Evolutionary conservation across 2,113 vertebrate species (phyloP), one percentile per base, ranked within the genome.

Genomic region (Eira barbara): DNA sequence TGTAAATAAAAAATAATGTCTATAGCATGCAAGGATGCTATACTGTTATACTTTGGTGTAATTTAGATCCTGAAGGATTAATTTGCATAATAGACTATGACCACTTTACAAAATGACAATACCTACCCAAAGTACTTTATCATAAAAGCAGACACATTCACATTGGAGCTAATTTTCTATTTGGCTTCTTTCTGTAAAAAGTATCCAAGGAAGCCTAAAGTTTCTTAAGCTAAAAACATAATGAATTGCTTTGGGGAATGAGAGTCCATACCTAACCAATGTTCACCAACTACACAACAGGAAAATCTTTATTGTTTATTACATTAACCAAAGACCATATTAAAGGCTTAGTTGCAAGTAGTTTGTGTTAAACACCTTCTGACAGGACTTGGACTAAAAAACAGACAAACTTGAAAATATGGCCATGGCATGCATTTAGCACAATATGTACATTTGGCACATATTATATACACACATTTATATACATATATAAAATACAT

Each of bases 121-220:
- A 11, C 34, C 88, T 96, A 57, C 52, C 52, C 42, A 63, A 85
- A 96, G 36, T 88, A 81, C 76, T 95, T 96, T 82, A 96, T 96
- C 88, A 89, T 94, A 91, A 89, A 96, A 59, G 8, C n/a, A 94
- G 93, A 95, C 90, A 91, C 31, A 69, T 87, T 91, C 96, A 97
- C 69, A 34, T 55, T 91, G 90, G 84, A 97, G 71, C 90, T 93
- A 94, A 97, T 97, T 97, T 98, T 96, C 97, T 95, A 78, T 97
- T 94, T 96, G 81, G 39, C 42, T 96, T 98, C 88, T 92, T 96
- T 89, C 95, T 89, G 34, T 92, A 97, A 97, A 93, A 95, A 95
- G n/a, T 97, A 97, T 79, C 23, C 57, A 94, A 94, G 49, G 45
- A 95, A 94, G 34, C 17, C 67, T 85, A 59, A 91, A 94, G 10